Evolutionary conservation across 2,113 vertebrate species (phyloP), one percentile per base, ranked within the genome.

Genomic region (Cichladusa arquata): DNA sequence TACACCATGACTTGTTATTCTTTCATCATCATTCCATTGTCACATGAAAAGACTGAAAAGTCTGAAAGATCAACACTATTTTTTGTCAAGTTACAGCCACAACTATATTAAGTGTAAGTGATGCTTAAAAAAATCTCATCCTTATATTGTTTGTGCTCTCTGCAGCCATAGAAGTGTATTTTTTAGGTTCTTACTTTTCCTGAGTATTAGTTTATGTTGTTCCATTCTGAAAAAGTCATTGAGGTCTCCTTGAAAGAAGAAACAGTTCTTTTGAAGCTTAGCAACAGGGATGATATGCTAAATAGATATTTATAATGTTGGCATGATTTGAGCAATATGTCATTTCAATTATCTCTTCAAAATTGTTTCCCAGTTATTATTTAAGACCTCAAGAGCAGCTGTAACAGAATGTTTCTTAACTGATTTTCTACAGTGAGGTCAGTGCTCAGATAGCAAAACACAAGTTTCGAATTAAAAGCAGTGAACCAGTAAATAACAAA

Each of bases 261-360:
- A 44, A 47, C 20, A 74, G 26, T 69, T 45, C 20, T 87, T 79
- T n/a, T 81, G 61, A 91, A 92, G 28, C 19, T 86, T 70, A 91
- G 19, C 15, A 93, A 89, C 6, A 60, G 26, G 60, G 26, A 22
- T 48, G 47, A 86, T 87, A 84, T 60, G 69, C 36, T 97, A 84
- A 93, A 65, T 74, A 85, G 47, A 64, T 83, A 24, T 90, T 92
- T 94, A 61, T 77, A 90, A 77, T 7, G n/a, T 60, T 94, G 81
- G 50, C 81, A 84, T 82, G 45, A 94, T 19, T 50, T 85, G 40
- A 95, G 51, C 40, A 84, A 88, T 69, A 90, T 91, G 82, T 79
- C 76, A 86, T 93, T 94, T 92, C 69, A 90, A 88, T 94, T 95
- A 91, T 66, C 36, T 76, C 36, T 92, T 90, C 48, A 92, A 77